A percentile compares a stretch with the other conserved stretches of the same genome.
Conservation (phyloP, 1,140 invertebrate species). For the Drosophila takahashii region DNA sequence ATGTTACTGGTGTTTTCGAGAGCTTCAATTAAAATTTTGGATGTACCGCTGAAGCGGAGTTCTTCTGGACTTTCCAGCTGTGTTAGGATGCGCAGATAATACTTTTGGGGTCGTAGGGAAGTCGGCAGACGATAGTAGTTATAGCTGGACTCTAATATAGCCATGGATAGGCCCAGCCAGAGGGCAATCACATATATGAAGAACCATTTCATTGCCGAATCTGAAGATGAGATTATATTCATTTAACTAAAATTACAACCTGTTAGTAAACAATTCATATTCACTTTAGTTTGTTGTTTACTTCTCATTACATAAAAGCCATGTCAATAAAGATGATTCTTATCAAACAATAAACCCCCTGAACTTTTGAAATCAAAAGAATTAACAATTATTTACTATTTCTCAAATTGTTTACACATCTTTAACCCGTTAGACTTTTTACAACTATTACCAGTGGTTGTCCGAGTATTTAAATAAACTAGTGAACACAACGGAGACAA, state of each 20-base stretch:
- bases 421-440: too few species aligned
- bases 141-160: constrained; percentile 33
- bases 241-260: too few species aligned
- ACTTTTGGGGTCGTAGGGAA: constrained; percentile 88
- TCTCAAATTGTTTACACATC: too few species aligned
- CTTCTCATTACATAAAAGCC: too few species aligned
- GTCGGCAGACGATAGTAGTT: constrained; percentile 87
- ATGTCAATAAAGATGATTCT: too few species aligned
- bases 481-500: not conserved
- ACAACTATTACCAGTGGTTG: constrained; percentile 55
- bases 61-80: constrained; percentile 86
- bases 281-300: too few species aligned
- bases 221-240: constrained; percentile 10
- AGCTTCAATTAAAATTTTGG: constrained; percentile 87
- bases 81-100: constrained; percentile 87
- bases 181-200: constrained; percentile 46
- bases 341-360: too few species aligned
- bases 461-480: not conserved
- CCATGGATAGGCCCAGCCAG: constrained; percentile 39
- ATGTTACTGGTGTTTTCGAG: constrained; percentile 87
- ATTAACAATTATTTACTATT: too few species aligned
- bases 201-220: constrained; percentile 56
- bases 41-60: constrained; percentile 87
- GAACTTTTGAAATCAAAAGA: too few species aligned
- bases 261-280: too few species aligned